Percentiles rank a stretch among this genome's conserved stretches.
These are phyloP conservation scores for Callospermophilus lateralis DNA, from an alignment of 2,113 vertebrate genomes.

Conservation along the genomic window DNA sequence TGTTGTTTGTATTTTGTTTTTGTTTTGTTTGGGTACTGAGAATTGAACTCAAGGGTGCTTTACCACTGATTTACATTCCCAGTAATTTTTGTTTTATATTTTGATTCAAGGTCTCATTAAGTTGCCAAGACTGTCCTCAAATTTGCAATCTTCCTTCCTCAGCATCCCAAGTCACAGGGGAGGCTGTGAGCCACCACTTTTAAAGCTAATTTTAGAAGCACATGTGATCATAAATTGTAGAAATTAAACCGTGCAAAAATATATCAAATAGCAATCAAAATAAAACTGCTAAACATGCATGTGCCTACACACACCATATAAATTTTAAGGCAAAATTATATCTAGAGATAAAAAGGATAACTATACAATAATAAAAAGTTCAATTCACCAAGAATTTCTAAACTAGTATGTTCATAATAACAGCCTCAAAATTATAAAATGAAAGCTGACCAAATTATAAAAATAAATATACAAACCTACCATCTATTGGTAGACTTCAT, in stretches of 20 bases:
- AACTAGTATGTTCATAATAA: not conserved
- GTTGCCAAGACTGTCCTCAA: no score
- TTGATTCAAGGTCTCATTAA: no score
- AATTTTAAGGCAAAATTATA: slow-evolving; percentile 1
- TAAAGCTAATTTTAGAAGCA: not conserved
- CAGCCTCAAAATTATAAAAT: slow-evolving; percentile 9
- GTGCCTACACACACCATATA: not conserved
- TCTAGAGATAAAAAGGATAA: not conserved
- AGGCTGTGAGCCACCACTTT: no score
- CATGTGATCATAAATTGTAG: not conserved
- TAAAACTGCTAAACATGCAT: not conserved
- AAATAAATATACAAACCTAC: not conserved
- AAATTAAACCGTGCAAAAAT: not conserved
- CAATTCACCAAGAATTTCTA: not conserved
- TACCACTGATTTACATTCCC: no score
- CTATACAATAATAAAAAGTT: not conserved
- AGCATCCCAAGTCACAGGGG: no score
- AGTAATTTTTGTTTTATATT: no score
- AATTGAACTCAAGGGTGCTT: no score
- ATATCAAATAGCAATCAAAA: not conserved
- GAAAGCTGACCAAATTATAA: slow-evolving; percentile 11
- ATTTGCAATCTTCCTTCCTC: no score
- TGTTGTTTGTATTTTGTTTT: no score
- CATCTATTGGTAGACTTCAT: not conserved
- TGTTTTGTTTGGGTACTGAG: no score